phyloP scores from a whole-genome alignment of 2,797 vertebrate genomes.

The Sphenodon punctatus region DNA sequence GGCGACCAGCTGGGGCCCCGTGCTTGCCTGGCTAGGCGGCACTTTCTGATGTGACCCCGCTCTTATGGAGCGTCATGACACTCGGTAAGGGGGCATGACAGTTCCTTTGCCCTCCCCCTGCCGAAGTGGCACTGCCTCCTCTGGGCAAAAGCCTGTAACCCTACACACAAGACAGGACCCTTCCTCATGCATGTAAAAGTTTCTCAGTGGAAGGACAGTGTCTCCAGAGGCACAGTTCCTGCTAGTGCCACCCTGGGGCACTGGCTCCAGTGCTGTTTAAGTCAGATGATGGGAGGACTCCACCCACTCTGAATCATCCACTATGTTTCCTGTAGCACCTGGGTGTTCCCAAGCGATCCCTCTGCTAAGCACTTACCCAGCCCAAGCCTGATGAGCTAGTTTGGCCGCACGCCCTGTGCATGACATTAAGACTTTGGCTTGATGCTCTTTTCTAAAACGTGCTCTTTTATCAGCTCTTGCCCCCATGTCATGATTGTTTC shows the following conservation, averaged over 20 bases:
- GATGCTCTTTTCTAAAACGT: rapidly evolving
- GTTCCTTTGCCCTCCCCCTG: too few species aligned
- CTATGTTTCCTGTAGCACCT: neutral
- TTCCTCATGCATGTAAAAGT: too few species aligned
- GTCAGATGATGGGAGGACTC: neutral
- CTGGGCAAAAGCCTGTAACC: too few species aligned
- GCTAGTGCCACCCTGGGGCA: rapidly evolving
- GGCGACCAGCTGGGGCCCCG: too few species aligned
- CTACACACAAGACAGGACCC: too few species aligned
- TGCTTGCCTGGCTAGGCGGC: too few species aligned
- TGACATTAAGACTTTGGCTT: neutral
- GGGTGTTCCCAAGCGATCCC: neutral
- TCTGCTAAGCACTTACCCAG: neutral
- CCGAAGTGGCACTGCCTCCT: too few species aligned
- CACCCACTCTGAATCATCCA: constrained; percentile 25
- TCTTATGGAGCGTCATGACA: too few species aligned
- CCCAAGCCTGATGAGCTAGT: neutral
- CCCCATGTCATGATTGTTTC: too few species aligned
- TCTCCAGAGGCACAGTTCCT: neutral
- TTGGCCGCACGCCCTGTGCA: neutral
- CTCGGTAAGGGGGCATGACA: too few species aligned
- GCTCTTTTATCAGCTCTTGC: neutral
- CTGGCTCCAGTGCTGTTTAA: neutral
- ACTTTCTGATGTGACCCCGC: too few species aligned
- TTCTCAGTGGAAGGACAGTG: too few species aligned